Percentiles rank a stretch among this genome's conserved stretches.
phyloP scores from a whole-genome alignment of 1,140 invertebrate genomes.

The Drosophila azteca region DNA sequence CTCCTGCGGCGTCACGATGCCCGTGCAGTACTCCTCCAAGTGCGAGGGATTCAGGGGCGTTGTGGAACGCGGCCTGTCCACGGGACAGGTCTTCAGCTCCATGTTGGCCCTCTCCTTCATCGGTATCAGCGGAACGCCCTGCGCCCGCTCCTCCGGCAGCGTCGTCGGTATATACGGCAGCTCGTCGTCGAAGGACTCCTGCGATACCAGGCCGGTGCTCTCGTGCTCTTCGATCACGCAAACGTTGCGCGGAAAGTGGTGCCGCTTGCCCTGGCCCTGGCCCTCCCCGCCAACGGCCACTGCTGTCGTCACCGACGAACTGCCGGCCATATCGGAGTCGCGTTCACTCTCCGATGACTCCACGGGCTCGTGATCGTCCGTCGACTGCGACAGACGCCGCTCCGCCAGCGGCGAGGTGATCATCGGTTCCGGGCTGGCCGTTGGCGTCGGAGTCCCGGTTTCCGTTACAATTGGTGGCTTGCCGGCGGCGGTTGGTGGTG shows the following conservation, averaged over 20 bases:
- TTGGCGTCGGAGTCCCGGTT: not conserved
- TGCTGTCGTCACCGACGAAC: conserved; percentile 63
- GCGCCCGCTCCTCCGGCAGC: conserved; percentile 91
- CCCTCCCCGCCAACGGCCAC: conserved; percentile 74
- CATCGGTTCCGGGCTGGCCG: conserved; percentile 1
- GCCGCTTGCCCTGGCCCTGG: conserved; percentile 36
- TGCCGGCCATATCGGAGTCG: conserved; percentile 86
- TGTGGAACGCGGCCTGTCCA: conserved; percentile 93
- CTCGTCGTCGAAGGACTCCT: conserved; percentile 94
- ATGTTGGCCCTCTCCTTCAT: conserved; percentile 89
- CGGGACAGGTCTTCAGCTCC: conserved; percentile 91
- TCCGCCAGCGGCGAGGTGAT: conserved; percentile 36
- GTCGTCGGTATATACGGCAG: conserved; percentile 94
- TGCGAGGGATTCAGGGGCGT: conserved; percentile 91
- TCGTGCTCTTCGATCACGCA: conserved; percentile 86
- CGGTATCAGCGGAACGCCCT: conserved; percentile 91
- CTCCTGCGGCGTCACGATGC: conserved; percentile 83
- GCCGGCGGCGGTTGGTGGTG: too few relatives aligned
- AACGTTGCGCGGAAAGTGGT: conserved; percentile 77
- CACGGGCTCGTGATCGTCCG: conserved; percentile 86
- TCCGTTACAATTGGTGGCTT: not conserved
- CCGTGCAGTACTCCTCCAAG: conserved; percentile 89
- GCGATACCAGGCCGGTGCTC: conserved; percentile 90
- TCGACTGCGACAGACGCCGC: conserved; percentile 56
- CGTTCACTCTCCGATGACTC: conserved; percentile 92